phyloP scores from a whole-genome alignment of 2,797 vertebrate species.

The Channallabes apus region DNA sequence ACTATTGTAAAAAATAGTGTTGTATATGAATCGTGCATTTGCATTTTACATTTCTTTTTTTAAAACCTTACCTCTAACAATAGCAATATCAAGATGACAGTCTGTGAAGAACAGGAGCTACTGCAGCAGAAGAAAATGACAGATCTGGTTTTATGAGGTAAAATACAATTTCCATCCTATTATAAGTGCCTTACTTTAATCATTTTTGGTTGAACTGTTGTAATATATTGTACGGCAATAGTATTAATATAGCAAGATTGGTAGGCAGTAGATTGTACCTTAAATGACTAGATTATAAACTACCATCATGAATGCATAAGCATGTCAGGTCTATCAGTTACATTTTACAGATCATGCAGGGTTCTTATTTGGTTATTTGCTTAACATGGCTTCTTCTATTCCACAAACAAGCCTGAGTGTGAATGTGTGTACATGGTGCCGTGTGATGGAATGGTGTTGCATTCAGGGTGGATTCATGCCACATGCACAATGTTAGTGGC shows the following conservation, averaged over 20 bases:
- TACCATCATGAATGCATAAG: background rate
- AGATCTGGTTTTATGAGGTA: background rate
- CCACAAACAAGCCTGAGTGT: background rate
- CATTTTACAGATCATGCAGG: background rate
- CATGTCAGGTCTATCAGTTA: background rate
- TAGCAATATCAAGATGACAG: background rate
- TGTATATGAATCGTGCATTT: background rate
- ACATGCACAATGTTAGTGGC: background rate
- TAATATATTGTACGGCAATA: background rate
- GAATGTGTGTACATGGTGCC: background rate
- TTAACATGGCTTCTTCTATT: background rate
- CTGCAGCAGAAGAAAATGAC: background rate
- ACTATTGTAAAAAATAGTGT: background rate
- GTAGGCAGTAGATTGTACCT: background rate
- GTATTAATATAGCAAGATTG: background rate
- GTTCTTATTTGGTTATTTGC: background rate
- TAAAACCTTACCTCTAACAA: background rate
- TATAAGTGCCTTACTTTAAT: background rate
- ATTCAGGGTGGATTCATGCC: background rate
- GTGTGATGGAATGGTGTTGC: background rate
- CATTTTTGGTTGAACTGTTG: background rate
- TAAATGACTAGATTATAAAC: background rate
- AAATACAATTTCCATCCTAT: background rate
- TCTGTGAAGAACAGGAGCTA: background rate
- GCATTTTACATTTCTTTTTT: background rate